Percentiles rank a stretch among this genome's conserved stretches.
Evolutionary conservation across 2,888 invertebrate genomes (phyloP).

Genomic region (Horisme vitalbata): DNA sequence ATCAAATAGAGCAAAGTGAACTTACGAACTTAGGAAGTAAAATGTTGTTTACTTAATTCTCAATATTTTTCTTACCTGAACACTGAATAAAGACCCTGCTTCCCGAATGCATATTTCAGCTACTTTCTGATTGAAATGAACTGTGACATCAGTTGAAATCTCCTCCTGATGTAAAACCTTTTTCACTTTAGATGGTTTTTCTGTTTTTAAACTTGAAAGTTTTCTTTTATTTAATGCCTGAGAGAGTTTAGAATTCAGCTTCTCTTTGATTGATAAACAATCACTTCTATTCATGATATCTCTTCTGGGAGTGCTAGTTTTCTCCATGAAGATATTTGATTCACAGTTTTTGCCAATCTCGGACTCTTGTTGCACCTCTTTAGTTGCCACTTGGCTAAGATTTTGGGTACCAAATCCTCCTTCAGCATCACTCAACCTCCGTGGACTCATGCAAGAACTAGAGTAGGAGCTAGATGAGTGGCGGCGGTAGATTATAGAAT

Average conservation of each 20-base stretch:
- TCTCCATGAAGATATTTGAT: conserved; percentile 48
- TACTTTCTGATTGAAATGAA: conserved; percentile 60
- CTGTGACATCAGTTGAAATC: conserved; percentile 55
- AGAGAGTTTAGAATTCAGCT: conserved; percentile 71
- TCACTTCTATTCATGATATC: conserved; percentile 71
- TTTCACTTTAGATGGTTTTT: conserved; percentile 65
- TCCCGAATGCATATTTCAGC: conserved; percentile 66
- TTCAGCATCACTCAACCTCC: conserved; percentile 82
- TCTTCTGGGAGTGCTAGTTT: conserved; percentile 33
- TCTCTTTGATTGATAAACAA: conserved; percentile 72
- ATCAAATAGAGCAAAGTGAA: no score
- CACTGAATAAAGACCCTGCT: conserved; percentile 50
- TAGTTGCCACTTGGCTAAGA: conserved; percentile 23
- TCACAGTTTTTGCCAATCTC: not conserved
- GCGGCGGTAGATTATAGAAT: conserved; percentile 90
- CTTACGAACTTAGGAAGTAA: no score
- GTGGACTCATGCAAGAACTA: conserved; percentile 86
- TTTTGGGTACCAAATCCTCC: conserved; percentile 1
- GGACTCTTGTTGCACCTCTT: conserved; percentile 29
- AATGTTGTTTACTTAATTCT: no score
- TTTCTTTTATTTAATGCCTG: conserved; percentile 74
- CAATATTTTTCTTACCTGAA: conserved; percentile 51
- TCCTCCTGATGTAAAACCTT: conserved; percentile 37
- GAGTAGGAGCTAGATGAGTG: conserved; percentile 93
- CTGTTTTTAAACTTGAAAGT: conserved; percentile 57